phyloP scores from a whole-genome alignment of 2,797 vertebrate genomes.

The Eulemur albifrons region DNA sequence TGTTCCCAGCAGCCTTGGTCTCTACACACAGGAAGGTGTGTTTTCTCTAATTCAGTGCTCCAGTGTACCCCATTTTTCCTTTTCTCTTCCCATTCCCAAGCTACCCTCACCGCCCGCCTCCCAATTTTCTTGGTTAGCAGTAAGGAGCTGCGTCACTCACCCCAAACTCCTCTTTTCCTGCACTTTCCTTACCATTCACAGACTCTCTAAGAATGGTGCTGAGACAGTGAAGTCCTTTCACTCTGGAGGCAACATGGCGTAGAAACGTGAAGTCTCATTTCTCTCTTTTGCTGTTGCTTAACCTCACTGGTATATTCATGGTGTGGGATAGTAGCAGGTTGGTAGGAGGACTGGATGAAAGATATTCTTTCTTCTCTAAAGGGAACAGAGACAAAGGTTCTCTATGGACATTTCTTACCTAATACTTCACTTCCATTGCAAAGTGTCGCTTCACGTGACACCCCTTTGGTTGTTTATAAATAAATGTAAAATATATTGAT shows the following conservation, averaged over 20 bases:
- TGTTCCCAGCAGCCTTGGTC: not conserved
- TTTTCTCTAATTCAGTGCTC: not conserved
- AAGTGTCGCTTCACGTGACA: not conserved
- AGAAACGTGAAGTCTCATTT: not conserved
- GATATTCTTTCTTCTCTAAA: not conserved
- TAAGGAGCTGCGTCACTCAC: not conserved
- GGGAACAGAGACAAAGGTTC: not conserved
- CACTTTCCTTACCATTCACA: not conserved
- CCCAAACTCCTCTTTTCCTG: not conserved
- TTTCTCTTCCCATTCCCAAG: not conserved
- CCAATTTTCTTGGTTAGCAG: not conserved
- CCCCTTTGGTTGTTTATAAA: not conserved
- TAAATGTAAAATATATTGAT: not conserved
- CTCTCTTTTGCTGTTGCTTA: not conserved
- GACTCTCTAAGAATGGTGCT: not conserved
- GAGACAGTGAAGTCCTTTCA: not conserved
- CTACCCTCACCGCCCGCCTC: not conserved
- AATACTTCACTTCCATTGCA: not conserved
- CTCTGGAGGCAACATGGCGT: not conserved
- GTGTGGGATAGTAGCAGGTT: not conserved
- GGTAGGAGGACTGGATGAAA: not conserved
- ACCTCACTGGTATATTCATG: not conserved
- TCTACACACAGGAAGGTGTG: not conserved
- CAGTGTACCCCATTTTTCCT: not conserved
- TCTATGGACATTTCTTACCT: not conserved